Percentiles rank a stretch among this genome's conserved stretches.
Evolutionary conservation across 2,797 vertebrate species (phyloP).

Genomic region (Sebastolobus altivelis): DNA sequence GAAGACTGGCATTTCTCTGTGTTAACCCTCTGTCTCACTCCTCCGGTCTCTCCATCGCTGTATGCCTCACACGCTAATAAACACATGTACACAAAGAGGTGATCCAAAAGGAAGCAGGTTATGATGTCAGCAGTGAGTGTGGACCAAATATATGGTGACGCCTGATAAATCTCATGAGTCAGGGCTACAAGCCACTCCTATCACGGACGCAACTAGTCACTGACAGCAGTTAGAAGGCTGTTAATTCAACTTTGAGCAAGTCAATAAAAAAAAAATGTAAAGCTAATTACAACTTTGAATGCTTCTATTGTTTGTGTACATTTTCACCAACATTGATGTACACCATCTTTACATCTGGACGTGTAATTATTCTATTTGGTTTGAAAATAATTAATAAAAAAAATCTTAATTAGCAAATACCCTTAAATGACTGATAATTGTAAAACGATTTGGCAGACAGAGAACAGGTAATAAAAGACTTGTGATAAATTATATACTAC

Average conservation of each 20-base stretch:
- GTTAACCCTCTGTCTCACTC: constrained; percentile 1
- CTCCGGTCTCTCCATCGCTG: neutral
- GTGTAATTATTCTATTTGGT: neutral
- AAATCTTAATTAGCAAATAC: too few species aligned
- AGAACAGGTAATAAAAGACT: neutral
- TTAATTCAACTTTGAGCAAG: neutral
- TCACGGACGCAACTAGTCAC: neutral
- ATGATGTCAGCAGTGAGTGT: constrained; percentile 49
- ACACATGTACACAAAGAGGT: constrained; percentile 1
- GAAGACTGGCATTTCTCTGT: constrained; percentile 1
- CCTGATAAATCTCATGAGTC: constrained; percentile 42
- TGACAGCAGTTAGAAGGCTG: neutral
- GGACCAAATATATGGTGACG: constrained; percentile 36
- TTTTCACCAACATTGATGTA: neutral
- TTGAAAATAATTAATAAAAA: neutral
- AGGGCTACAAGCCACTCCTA: constrained; percentile 12
- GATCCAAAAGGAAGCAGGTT: constrained; percentile 36
- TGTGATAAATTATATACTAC: neutral
- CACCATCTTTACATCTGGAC: neutral
- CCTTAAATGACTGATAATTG: neutral
- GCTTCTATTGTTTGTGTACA: neutral
- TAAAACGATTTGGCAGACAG: neutral
- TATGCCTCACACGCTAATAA: constrained; percentile 3
- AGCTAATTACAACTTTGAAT: neutral
- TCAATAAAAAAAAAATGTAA: neutral